Evolutionary conservation across 2,113 vertebrate genomes (phyloP).

Genomic region (Aplodontia rufa): DNA sequence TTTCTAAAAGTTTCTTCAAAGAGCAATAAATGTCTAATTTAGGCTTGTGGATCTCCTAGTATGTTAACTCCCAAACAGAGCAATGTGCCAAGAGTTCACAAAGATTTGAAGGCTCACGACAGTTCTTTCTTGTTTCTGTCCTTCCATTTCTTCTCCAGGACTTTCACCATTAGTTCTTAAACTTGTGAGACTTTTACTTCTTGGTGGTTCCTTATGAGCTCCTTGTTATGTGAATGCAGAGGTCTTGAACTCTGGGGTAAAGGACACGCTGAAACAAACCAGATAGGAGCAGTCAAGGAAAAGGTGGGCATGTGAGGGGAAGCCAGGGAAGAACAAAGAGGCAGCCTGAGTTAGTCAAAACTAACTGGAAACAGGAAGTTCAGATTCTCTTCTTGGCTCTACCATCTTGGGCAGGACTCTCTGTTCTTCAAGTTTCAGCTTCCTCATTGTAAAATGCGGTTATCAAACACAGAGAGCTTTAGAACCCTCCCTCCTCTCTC

Average conservation of each 20-base stretch:
- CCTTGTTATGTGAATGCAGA: background rate
- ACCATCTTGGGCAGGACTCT: background rate
- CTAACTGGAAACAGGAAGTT: fast-evolving
- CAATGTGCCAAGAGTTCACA: too few species aligned
- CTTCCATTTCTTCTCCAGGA: background rate
- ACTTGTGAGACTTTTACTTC: background rate
- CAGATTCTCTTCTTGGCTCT: background rate
- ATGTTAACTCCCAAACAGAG: background rate
- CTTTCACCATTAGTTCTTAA: background rate
- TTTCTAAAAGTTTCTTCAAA: background rate
- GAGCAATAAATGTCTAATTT: background rate
- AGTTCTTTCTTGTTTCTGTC: background rate
- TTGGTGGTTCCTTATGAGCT: background rate
- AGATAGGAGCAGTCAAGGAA: background rate
- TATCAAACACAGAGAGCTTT: background rate
- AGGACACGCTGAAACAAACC: background rate
- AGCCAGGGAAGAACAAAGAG: background rate
- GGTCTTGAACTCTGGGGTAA: background rate
- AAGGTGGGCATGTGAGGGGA: background rate
- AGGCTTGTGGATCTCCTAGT: background rate
- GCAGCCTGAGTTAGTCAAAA: background rate
- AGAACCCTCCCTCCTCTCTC: background rate
- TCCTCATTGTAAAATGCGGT: background rate
- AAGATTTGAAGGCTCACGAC: background rate
- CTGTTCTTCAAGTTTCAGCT: background rate